Evolutionary conservation across 2,888 invertebrate genomes (phyloP).

Genomic region (Cheilosia soror): DNA sequence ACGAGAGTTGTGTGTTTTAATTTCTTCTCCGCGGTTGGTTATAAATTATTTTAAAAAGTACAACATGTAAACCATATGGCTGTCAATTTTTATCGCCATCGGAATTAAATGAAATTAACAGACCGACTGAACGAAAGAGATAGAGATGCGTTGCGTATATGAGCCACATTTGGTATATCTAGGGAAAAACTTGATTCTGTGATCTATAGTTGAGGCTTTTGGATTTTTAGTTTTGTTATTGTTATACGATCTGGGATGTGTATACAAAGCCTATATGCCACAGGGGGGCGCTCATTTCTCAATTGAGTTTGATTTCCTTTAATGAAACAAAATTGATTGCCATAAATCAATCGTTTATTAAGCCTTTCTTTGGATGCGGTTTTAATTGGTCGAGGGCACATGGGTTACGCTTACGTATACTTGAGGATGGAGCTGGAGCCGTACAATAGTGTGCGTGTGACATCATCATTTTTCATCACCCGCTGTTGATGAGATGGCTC

Average conservation of each 20-base stretch:
- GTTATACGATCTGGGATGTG: neutral
- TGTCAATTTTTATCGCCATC: conserved; percentile 72
- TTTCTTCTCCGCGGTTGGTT: conserved; percentile 37
- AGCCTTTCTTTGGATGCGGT: conserved; percentile 64
- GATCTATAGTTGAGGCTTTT: conserved; percentile 33
- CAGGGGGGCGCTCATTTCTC: conserved; percentile 34
- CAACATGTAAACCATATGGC: conserved; percentile 72
- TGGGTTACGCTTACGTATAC: conserved; percentile 50
- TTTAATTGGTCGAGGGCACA: conserved; percentile 66
- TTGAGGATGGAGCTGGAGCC: conserved; percentile 15
- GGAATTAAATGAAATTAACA: conserved; percentile 67
- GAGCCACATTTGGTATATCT: neutral
- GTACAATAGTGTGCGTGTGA: conserved; percentile 37
- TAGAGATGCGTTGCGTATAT: neutral
- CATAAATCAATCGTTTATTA: conserved; percentile 74
- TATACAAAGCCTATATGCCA: conserved; percentile 1
- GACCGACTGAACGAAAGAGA: conserved; percentile 6
- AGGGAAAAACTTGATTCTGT: conserved; percentile 9
- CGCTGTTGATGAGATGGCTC: conserved; percentile 48
- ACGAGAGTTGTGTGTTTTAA: conserved; percentile 35
- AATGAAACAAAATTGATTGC: conserved; percentile 75
- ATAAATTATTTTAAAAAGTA: conserved; percentile 73
- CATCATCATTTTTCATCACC: conserved; percentile 62
- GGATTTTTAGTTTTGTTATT: conserved; percentile 35
- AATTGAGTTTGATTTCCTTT: conserved; percentile 74